Percentiles rank a stretch among this genome's conserved stretches.
Evolutionary conservation across 2,797 vertebrate genomes (phyloP).

Genomic region (Myripristis murdjan): DNA sequence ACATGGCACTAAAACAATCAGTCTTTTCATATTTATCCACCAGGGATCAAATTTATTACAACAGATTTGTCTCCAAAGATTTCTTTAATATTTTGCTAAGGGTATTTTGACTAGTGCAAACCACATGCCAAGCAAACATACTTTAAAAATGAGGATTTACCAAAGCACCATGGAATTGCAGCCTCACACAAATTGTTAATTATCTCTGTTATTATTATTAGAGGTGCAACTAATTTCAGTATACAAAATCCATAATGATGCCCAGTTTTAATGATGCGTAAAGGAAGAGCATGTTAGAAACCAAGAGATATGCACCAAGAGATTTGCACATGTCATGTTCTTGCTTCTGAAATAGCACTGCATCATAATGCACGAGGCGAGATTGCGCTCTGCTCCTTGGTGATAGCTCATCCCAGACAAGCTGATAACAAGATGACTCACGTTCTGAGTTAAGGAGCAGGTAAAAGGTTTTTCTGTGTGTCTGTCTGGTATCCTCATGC

Average conservation of each 20-base stretch:
- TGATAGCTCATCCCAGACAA: constrained; percentile 69
- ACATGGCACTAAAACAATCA: no score
- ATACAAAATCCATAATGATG: neutral
- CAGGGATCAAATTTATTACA: no score
- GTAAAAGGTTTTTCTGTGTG: constrained; percentile 55
- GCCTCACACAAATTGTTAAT: constrained; percentile 27
- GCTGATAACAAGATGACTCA: constrained; percentile 79
- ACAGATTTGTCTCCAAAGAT: neutral
- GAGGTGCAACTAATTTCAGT: constrained; percentile 15
- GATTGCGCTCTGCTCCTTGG: constrained; percentile 56
- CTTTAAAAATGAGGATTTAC: constrained; percentile 19
- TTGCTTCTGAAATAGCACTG: constrained; percentile 64
- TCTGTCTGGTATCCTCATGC: constrained; percentile 59
- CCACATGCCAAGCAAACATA: constrained; percentile 21
- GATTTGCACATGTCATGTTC: constrained; percentile 39
- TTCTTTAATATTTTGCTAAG: constrained; percentile 3
- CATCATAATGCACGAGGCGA: constrained; percentile 64
- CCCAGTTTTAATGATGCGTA: neutral
- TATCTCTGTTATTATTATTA: neutral
- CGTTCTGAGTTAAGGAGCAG: constrained; percentile 60
- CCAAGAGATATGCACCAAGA: constrained; percentile 33
- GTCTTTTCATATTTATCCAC: no score
- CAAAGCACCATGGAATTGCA: constrained; percentile 3
- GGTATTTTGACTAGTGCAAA: constrained; percentile 15
- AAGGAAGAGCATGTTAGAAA: constrained; percentile 17